Evolutionary conservation across 2,113 vertebrate species (phyloP), one percentile per base, ranked within the genome.

Genomic region (Oryzias woworae): DNA sequence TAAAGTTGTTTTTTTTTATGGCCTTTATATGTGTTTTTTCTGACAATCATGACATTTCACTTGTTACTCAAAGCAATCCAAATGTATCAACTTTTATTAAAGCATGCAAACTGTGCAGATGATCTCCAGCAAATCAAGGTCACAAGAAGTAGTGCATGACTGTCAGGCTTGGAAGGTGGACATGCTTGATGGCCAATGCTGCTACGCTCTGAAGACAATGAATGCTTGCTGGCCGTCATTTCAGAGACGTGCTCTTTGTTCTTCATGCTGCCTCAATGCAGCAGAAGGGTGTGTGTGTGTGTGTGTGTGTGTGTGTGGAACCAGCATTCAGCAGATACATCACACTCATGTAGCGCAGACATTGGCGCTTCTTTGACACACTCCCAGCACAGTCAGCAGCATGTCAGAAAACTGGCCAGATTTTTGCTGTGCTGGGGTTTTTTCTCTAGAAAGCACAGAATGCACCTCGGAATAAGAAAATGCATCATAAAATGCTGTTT

Each of bases 271-370:
- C 61, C 52, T 58, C 53, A 13, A 51, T 55, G 55, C 62, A 53
- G 65, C 53, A 72, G 60, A 50, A n/a, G n/a, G n/a, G n/a, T n/a
- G n/a, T n/a, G n/a, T n/a, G n/a, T n/a, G n/a, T n/a, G n/a, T n/a
- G n/a, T n/a, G n/a, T n/a, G n/a, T n/a, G n/a, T n/a, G n/a, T n/a
- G n/a, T n/a, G n/a, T n/a, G 51, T 44, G 59, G 17, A 43, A 47
- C 50, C 36, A 58, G 60, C 66, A 55, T 76, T 78, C 54, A 69
- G 73, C 63, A 78, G 47, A 81, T 75, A 67, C 75, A 66, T 80
- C 71, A 75, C 12, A 48, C 74, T 69, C 56, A 60, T 43, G 43
- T 44, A 61, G 49, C 46, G 14, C 71, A 55, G 59, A 53, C 73
- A 74, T 3, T 18, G 53, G n/a, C 67, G 58, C 42, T 71, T 73